Conservation (phyloP, 2,888 invertebrate species). For the Drosophila austrosaltans region DNA sequence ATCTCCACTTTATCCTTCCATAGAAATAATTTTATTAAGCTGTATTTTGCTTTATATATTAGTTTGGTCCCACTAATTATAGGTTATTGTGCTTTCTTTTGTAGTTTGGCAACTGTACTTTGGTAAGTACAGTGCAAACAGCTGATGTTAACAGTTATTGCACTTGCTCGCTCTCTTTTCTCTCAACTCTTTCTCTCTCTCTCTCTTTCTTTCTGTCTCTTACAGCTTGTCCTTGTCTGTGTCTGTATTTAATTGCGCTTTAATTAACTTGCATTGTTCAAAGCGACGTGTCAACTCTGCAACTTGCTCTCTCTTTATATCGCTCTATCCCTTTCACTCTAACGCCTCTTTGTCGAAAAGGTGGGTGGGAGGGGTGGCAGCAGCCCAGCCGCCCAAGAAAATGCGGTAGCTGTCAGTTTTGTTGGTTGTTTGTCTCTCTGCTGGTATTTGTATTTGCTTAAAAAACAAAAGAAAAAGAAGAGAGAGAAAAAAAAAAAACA, state of each 20-base stretch:
- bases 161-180: background rate
- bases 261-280: conserved; percentile 76
- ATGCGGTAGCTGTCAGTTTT: conserved; percentile 50
- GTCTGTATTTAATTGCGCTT: conserved; percentile 68
- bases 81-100: background rate
- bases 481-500: background rate
- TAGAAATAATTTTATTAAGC: too few relatives aligned
- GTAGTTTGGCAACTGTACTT: conserved; percentile 3
- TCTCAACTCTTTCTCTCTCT: conserved; percentile 7
- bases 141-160: conserved; percentile 1
- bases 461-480: conserved; percentile 38
- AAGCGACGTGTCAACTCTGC: conserved; percentile 54
- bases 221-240: conserved; percentile 3
- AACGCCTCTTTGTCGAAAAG: background rate
- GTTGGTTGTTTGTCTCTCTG: conserved; percentile 20
- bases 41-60: too few relatives aligned
- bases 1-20: too few relatives aligned
- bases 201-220: conserved; percentile 5
- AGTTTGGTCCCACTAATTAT: too few relatives aligned
- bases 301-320: background rate
- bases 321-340: background rate
- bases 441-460: conserved; percentile 61
- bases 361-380: background rate
- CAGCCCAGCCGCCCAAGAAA: conserved; percentile 53
- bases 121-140: background rate